phyloP scores from a whole-genome alignment of 1,140 invertebrate genomes.

The Scylla paramamosain region DNA sequence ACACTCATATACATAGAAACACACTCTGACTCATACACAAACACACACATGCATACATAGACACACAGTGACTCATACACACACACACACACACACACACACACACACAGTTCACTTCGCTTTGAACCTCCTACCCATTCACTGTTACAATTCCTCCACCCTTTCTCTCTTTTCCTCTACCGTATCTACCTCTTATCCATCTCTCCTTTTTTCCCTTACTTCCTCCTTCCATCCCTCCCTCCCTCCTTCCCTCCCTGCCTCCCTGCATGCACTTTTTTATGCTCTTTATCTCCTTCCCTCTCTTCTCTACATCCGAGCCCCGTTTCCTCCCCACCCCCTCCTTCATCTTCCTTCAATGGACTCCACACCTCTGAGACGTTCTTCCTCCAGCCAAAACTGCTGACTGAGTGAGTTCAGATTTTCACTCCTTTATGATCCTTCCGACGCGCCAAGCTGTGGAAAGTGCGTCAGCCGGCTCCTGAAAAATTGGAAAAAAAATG shows the following conservation, averaged over 20 bases:
- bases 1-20: background rate
- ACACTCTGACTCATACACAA: background rate
- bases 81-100: slow-evolving; percentile 2
- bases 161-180: background rate
- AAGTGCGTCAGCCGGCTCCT: background rate
- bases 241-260: background rate
- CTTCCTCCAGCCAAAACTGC: background rate
- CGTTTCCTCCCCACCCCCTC: background rate
- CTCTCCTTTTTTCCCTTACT: background rate
- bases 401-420: background rate
- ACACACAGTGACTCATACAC: background rate
- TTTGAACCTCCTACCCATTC: too few species aligned
- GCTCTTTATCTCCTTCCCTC: background rate
- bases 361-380: background rate
- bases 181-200: background rate
- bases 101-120: background rate
- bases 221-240: background rate
- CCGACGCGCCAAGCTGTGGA: background rate
- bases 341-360: slow-evolving; percentile 13
- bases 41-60: slow-evolving; percentile 2
- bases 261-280: background rate
- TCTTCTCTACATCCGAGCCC: background rate
- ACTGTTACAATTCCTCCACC: background rate
- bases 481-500: background rate
- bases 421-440: background rate